These are phyloP conservation scores for Gephyroberyx darwinii DNA, from an alignment of 2,797 vertebrate genomes.

Conservation along the genomic window DNA sequence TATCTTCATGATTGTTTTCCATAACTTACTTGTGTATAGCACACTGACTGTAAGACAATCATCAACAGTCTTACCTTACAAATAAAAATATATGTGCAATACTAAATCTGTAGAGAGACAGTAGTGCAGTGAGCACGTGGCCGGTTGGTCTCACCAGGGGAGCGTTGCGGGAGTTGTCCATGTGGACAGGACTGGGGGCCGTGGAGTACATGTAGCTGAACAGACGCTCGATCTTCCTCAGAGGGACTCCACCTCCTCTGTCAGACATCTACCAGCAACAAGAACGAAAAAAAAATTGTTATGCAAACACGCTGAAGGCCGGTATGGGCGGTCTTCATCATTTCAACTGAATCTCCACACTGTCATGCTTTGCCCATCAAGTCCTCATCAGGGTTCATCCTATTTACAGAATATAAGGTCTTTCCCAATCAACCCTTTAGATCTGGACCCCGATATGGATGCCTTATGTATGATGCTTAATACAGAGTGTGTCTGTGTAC, in stretches of 20 bases:
- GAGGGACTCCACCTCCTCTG: constrained; percentile 93
- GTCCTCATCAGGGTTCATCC: neutral
- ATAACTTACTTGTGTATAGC: neutral
- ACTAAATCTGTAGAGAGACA: neutral
- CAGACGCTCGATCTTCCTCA: constrained; percentile 92
- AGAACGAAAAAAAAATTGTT: constrained; percentile 9
- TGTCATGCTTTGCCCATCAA: neutral
- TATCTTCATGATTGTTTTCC: neutral
- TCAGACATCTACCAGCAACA: constrained; percentile 89
- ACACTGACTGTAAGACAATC: neutral
- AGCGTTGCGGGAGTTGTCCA: constrained; percentile 87
- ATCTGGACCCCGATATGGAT: neutral
- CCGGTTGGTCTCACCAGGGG: constrained; percentile 87
- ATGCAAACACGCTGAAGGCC: neutral
- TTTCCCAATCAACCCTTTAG: neutral
- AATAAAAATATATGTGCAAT: neutral
- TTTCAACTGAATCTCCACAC: constrained; percentile 22
- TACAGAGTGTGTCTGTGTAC: neutral
- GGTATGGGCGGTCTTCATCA: neutral
- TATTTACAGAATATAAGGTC: constrained; percentile 7
- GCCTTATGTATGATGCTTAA: neutral
- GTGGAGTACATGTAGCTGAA: constrained; percentile 99
- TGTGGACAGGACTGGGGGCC: constrained; percentile 87
- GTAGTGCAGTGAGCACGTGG: neutral
- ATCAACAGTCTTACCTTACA: neutral